Conservation (phyloP, 2,888 invertebrate species). For the Lumbricus terrestris region DNA sequence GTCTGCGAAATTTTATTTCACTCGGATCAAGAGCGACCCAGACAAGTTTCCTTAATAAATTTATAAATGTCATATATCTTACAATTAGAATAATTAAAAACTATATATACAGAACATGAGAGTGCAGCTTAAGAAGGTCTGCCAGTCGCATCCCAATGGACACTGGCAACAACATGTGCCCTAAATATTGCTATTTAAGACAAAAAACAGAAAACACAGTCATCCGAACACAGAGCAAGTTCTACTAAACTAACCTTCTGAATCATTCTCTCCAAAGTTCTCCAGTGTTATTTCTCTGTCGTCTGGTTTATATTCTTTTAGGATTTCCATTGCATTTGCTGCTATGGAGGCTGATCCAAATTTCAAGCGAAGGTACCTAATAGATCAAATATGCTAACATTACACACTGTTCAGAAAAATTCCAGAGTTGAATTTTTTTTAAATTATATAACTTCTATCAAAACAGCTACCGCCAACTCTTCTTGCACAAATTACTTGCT, state of each 20-base stretch:
- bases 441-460: not conserved
- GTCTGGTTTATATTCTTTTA: conserved; percentile 20
- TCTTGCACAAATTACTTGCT: not conserved
- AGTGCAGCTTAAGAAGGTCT: too few relatives aligned
- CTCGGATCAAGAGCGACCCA: too few relatives aligned
- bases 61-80: too few relatives aligned
- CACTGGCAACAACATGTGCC: too few relatives aligned
- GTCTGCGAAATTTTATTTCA: too few relatives aligned
- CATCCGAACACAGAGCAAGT: not conserved
- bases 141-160: too few relatives aligned
- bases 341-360: conserved; percentile 22
- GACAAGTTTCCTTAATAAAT: too few relatives aligned
- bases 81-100: too few relatives aligned
- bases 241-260: conserved; percentile 22
- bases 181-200: too few relatives aligned
- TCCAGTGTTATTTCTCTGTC: conserved; percentile 26
- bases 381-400: not conserved
- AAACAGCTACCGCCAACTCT: not conserved
- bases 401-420: not conserved
- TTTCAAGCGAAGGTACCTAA: conserved; percentile 28
- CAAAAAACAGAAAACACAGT: not conserved
- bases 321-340: conserved; percentile 27
- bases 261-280: conserved; percentile 27
- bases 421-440: not conserved
- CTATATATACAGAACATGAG: too few relatives aligned